Evolutionary conservation across 2,113 vertebrate genomes (phyloP), one percentile per base, ranked within the genome.

Genomic region (Edolisoma coerulescens): DNA sequence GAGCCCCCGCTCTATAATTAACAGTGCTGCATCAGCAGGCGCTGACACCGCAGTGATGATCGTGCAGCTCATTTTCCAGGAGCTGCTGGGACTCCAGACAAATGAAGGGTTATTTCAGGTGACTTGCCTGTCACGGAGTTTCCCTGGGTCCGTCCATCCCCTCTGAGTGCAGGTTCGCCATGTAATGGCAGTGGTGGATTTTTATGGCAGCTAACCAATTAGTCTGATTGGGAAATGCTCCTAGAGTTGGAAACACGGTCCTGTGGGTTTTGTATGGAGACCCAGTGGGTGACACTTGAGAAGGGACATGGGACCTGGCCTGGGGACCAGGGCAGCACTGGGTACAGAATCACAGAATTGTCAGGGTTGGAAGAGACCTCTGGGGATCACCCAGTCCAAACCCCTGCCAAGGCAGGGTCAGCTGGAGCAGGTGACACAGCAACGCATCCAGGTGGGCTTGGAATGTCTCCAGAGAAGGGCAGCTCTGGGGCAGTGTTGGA

Each of bases 171-270:
- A 26, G 33, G 19, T 74, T 39, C 67, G 2, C 63, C 6, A 1
- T 35, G 35, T 23, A 32, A 57, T 1, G 5, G 37, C 44, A 60
- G 44, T 3, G 5, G 11, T 80, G 73, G 37, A 28, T 32, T 86
- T 75, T 57, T 9, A 28, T 23, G 49, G 42, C 1, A 2, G 10
- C 8, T 41, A 26, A 35, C 4, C 20, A 9, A 10, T 47, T 35
- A 53, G 22, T 33, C 42, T 67, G 68, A 28, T 3, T 39, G 89
- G 44, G 64, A 89, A 89, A 84, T 0, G 3, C 27, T 53, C 16
- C 41, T 1, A 5, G 53, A 10, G 24, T 52, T 45, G 50, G 54
- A 68, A 93, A 60, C 44, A 42, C 0, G 0, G 11, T 77, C 47
- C 45, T 53, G 22, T 44, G 79, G 52, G 21, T 6, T 54, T 71